phyloP scores from a whole-genome alignment of 2,797 vertebrate species.

The Triplophysa yarkandensis region DNA sequence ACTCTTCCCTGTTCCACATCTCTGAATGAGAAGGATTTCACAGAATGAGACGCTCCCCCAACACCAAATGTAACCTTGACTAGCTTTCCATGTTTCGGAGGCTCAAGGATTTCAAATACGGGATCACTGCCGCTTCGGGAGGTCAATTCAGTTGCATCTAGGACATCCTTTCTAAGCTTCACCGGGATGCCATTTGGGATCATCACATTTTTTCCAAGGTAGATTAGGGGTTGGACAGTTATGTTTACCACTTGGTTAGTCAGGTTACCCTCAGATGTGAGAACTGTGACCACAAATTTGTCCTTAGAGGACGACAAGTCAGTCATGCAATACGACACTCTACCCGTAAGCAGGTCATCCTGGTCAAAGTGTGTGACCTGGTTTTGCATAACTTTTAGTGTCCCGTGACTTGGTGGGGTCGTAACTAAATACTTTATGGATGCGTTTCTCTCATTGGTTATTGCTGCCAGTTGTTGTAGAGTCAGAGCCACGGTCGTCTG shows the following conservation, averaged over 20 bases:
- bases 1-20: constrained; percentile 83
- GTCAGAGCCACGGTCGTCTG: constrained; percentile 76
- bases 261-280: constrained; percentile 77
- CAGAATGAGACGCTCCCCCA: constrained; percentile 65
- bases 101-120: constrained; percentile 79
- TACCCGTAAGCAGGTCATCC: constrained; percentile 76
- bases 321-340: constrained; percentile 82
- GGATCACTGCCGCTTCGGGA: constrained; percentile 82
- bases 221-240: constrained; percentile 77
- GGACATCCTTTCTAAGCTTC: constrained; percentile 78
- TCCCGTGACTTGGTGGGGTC: constrained; percentile 77
- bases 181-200: constrained; percentile 77
- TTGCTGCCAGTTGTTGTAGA: constrained; percentile 79
- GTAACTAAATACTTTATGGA: constrained; percentile 82
- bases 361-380: constrained; percentile 80
- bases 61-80: constrained; percentile 72
- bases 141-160: constrained; percentile 86
- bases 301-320: constrained; percentile 80
- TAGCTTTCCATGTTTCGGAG: constrained; percentile 81
- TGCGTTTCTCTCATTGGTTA: constrained; percentile 79
- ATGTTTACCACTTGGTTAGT: constrained; percentile 79
- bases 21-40: constrained; percentile 78
- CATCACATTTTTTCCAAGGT: constrained; percentile 69
- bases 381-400: constrained; percentile 76
- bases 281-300: constrained; percentile 77